Conservation (phyloP, 2,797 vertebrate genomes). For the Artibeus lituratus region DNA sequence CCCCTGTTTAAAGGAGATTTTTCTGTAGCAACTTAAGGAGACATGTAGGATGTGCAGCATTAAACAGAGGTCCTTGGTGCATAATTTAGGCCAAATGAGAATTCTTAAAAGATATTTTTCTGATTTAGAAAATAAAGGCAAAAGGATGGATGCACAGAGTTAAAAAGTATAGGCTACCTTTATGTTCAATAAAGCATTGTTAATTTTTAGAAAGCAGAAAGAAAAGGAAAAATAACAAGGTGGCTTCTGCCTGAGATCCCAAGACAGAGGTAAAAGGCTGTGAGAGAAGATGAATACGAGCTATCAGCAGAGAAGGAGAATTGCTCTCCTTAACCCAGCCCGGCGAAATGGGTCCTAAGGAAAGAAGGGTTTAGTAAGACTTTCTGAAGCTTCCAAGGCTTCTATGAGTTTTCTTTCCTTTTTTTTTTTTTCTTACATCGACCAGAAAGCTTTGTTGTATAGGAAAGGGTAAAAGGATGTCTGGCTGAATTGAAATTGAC, state of each 20-base stretch:
- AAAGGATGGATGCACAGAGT: not conserved
- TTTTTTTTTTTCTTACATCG: slow-evolving; percentile 7
- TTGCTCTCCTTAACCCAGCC: slow-evolving; percentile 3
- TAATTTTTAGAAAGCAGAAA: slow-evolving; percentile 46
- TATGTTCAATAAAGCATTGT: not conserved
- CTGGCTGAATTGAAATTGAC: slow-evolving; percentile 84
- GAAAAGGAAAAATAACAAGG: not conserved
- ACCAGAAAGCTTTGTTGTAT: slow-evolving; percentile 77
- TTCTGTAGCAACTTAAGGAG: not conserved
- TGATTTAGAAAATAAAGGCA: slow-evolving; percentile 34
- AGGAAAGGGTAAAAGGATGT: slow-evolving; percentile 81
- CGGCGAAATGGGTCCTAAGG: slow-evolving; percentile 1
- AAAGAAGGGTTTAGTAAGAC: slow-evolving; percentile 61
- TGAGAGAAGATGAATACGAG: slow-evolving; percentile 52
- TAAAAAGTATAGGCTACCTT: not conserved
- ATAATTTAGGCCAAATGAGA: not conserved
- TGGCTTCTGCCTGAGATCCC: slow-evolving; percentile 20
- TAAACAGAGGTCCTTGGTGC: not conserved
- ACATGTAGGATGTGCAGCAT: not conserved
- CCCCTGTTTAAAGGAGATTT: not conserved
- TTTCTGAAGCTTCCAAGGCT: slow-evolving; percentile 69
- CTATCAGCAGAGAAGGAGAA: slow-evolving; percentile 33
- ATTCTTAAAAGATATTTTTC: slow-evolving; percentile 14
- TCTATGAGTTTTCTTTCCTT: slow-evolving; percentile 50
- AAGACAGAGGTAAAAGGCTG: slow-evolving; percentile 41